A percentile compares a stretch with the other conserved stretches of the same genome.
Evolutionary conservation across 64 coral and sea anemone genomes (phyloP).

Genomic region (Pocillopora damicornis): DNA sequence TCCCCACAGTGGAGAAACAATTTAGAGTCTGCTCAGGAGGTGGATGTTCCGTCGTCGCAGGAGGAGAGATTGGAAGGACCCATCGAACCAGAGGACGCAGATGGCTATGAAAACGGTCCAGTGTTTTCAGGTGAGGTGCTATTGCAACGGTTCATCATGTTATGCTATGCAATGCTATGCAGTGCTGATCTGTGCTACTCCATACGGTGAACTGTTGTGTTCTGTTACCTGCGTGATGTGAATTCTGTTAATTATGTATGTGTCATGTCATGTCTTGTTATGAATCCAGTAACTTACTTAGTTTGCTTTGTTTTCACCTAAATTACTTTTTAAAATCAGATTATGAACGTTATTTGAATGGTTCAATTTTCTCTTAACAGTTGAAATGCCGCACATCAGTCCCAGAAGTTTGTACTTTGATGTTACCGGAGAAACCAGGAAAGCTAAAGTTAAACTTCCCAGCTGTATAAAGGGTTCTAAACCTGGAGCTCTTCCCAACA

Average conservation of each 20-base stretch:
- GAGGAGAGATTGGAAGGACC: conserved; percentile 27
- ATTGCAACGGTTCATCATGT: not conserved
- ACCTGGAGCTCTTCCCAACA: conserved; percentile 88
- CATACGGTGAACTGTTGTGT: too few relatives aligned
- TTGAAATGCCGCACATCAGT: conserved; percentile 56
- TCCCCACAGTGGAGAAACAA: conserved; percentile 68
- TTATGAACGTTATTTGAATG: not conserved
- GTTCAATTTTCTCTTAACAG: conserved; percentile 6
- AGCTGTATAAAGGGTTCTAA: conserved; percentile 71
- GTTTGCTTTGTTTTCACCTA: not conserved
- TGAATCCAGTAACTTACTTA: too few relatives aligned
- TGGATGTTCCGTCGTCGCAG: conserved; percentile 31
- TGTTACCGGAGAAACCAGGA: conserved; percentile 77
- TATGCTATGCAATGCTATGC: not conserved
- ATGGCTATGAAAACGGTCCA: conserved; percentile 33
- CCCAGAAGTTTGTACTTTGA: conserved; percentile 87
- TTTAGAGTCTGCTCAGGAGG: conserved; percentile 64
- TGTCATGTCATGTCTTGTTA: too few relatives aligned
- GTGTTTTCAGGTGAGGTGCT: conserved; percentile 42
- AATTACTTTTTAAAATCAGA: not conserved
- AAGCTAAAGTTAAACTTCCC: conserved; percentile 69
- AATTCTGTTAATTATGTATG: too few relatives aligned
- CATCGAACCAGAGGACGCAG: conserved; percentile 32
- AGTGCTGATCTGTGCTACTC: too few relatives aligned
- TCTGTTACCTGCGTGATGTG: too few relatives aligned